Base-by-base conservation (phyloP, 2,797 vertebrate genomes). In the Aselliscus stoliczkanus region DNA sequence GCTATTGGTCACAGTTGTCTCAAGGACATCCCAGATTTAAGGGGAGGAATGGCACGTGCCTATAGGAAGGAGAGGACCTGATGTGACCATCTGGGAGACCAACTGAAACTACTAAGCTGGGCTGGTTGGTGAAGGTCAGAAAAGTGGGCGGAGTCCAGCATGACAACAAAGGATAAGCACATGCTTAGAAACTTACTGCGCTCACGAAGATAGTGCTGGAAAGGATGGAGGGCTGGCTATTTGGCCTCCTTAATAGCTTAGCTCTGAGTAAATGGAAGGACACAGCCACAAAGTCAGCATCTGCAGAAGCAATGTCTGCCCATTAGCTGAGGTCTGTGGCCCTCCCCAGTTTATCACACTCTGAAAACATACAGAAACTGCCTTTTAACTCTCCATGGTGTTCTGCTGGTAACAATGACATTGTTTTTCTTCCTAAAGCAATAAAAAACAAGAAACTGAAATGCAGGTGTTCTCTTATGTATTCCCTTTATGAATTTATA, bases 31-130 rank as follows among this genome's bases (percentile, higher is more conserved):
- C 20, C 3, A 34, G 34, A 29, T 34, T 25, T 60, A 20, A 81
- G 6, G 47, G 20, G 52, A 52, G 34, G 13, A 76, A 65, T 44
- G 27, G 15, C 9, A 12, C 11, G 4, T 8, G 18, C 17, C 1
- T 15, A 12, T 15, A n/a, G 29, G 52, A 88, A 72, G 34, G 31
- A n/a, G 15, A 42, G 10, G 17, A 21, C 58, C 5, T 1, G 8
- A 44, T 4, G 4, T 10, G 69, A 13, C 47, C 18, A 8, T 39
- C 3, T 4, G 42, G 25, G 56, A 54, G 60, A 15, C 3, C 10
- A 44, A 23, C 10, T 1, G 1, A 37, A 37, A 52, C 2, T 14
- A 14, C 25, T 0, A 34, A 9, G 58, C 42, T 0, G 0, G 21
- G 37, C 18, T 12, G 17, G 31, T 64, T 39, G 42, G 27, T 47